Base-by-base conservation (phyloP, 2,113 vertebrate genomes). In the Myrmecophaga tridactyla region DNA sequence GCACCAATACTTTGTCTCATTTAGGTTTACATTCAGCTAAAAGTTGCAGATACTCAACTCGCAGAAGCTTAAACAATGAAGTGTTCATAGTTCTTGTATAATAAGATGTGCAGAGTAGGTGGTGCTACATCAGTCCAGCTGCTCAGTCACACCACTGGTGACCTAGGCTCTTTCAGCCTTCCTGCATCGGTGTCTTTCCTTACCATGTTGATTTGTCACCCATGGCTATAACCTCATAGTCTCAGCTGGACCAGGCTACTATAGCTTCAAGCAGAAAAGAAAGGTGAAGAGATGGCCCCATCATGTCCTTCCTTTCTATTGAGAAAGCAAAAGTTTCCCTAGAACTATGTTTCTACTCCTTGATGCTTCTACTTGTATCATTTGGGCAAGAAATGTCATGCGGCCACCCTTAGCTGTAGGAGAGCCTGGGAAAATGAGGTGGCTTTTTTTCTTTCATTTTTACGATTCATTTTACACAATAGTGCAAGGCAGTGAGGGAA, bases 341-440 rank as follows among this genome's bases (percentile, higher is more conserved):
- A 78, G 78, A 94, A 46, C 10, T 23, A 51, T 8, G 63, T 58
- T 78, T 56, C 41, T 29, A 25, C 36, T 65, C 43, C 48, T 51
- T 58, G 41, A 69, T 58, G 25, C 29, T 70, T 83, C 20, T 25
- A 11, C 0, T 0, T 31, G 18, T 65, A 39, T 51, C 53, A 29
- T 83, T 86, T 80, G 81, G 36, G 21, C 51, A 69, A 87, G 84
- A 93, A 76, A 87, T 48, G 46, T 90, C 88, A 53, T 51, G n/a
- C 8, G 25, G 29, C 21, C 84, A 80, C 63, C 6, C 39, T 84
- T 62, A 58, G 65, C 77, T 58, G 39, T 39, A 46, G 77, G 51
- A 82, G 14, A 14, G 34, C 25, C 88, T 81, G 72, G 53, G 56
- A 56, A 88, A 72, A 36, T 27, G 83, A 67, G 84, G 80, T n/a